Conservation (phyloP, 2,888 invertebrate species). For the Drosophila hawaiiensis region DNA sequence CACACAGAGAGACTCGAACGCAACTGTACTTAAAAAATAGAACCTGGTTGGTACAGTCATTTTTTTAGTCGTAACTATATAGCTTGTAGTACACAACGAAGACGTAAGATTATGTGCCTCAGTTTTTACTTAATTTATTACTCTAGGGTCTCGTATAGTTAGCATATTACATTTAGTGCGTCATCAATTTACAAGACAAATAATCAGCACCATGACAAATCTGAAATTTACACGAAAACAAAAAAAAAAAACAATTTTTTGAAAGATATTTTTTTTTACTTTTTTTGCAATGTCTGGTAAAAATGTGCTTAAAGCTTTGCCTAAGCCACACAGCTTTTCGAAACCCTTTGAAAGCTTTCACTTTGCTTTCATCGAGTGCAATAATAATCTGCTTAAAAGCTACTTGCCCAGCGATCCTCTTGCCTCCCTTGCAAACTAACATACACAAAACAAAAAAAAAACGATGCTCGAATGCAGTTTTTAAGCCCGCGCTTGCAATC, state of each 20-base stretch:
- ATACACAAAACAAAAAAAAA: background rate
- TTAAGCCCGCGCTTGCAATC: conserved; percentile 1
- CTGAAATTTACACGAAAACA: conserved; percentile 9
- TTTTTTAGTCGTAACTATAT: conserved; percentile 26
- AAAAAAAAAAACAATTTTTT: background rate
- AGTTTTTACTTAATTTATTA: conserved; percentile 63
- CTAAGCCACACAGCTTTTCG: background rate
- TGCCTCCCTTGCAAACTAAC: conserved; percentile 7
- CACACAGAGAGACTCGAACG: conserved; percentile 29
- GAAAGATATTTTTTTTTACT: background rate
- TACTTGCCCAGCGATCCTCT: conserved; percentile 17
- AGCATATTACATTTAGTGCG: conserved; percentile 36
- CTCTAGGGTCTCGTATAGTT: conserved; percentile 42
- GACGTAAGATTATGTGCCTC: conserved; percentile 75
- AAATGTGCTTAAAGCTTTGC: conserved; percentile 23
- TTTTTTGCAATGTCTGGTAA: background rate
- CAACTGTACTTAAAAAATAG: conserved; percentile 67
- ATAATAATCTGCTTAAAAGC: conserved; percentile 18
- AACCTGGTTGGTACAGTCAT: conserved; percentile 40
- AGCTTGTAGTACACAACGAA: conserved; percentile 54
- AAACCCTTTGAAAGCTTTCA: conserved; percentile 2
- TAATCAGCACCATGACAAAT: conserved; percentile 40
- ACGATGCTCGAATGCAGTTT: conserved; percentile 19
- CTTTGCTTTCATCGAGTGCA: conserved; percentile 21
- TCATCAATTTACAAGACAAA: conserved; percentile 5